Evolutionary conservation across 2,888 invertebrate species (phyloP).

Genomic region (Blomia tropicalis): DNA sequence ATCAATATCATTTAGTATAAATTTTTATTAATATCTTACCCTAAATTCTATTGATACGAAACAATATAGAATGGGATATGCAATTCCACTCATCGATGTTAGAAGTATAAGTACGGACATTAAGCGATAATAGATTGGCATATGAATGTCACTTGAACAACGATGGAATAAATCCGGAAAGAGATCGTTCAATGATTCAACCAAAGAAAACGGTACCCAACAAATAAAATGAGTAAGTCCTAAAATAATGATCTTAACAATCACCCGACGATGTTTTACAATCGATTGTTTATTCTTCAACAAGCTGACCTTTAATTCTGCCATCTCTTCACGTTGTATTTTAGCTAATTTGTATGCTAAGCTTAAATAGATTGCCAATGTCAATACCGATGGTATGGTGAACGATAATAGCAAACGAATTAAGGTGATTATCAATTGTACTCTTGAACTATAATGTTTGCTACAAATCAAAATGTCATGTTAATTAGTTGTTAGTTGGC

Average conservation of each 20-base stretch:
- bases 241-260: neutral
- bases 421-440: neutral
- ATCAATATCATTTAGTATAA: neutral
- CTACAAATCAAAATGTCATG: neutral
- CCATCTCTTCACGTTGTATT: neutral
- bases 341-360: neutral
- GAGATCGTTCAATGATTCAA: constrained; percentile 15
- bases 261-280: neutral
- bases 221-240: constrained; percentile 2
- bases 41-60: constrained; percentile 1
- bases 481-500: neutral
- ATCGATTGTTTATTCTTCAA: neutral
- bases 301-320: neutral
- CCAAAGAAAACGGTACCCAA: constrained; percentile 4
- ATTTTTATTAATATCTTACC: too few relatives aligned
- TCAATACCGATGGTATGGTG: constrained; percentile 4
- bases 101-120: neutral
- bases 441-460: neutral
- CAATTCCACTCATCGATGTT: constrained; percentile 14
- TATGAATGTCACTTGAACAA: neutral
- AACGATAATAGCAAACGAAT: constrained; percentile 3
- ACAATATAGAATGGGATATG: constrained; percentile 9
- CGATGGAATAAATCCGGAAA: constrained; percentile 10
- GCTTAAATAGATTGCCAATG: neutral
- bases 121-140: neutral